phyloP scores from a whole-genome alignment of 2,888 invertebrate genomes.

The Pyrgus malvae region DNA sequence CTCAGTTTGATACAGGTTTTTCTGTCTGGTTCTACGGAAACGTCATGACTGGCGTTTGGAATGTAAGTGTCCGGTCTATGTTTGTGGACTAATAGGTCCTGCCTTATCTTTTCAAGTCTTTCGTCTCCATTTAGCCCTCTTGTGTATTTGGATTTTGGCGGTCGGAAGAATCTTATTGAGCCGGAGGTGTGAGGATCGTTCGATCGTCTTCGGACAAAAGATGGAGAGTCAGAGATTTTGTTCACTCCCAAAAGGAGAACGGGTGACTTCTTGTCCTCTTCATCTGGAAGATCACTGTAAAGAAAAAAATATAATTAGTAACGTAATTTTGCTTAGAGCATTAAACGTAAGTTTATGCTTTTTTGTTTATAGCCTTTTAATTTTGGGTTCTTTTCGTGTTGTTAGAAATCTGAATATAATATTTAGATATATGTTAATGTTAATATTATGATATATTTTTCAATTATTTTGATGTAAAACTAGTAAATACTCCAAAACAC shows the following conservation, averaged over 20 bases:
- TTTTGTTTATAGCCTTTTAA: neutral
- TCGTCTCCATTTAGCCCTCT: conserved; percentile 73
- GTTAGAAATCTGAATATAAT: no score
- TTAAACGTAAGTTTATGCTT: neutral
- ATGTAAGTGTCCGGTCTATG: conserved; percentile 69
- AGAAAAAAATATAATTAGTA: conserved; percentile 28
- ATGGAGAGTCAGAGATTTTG: conserved; percentile 76
- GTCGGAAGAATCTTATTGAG: conserved; percentile 70
- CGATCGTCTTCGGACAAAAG: conserved; percentile 63
- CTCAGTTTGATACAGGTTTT: conserved; percentile 58
- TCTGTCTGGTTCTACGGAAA: conserved; percentile 59
- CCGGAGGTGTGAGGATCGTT: conserved; percentile 63
- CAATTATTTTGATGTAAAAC: no score
- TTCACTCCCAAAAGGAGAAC: conserved; percentile 84
- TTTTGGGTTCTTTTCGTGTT: no score
- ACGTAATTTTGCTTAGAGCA: neutral
- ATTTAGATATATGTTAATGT: no score
- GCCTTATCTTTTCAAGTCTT: conserved; percentile 70
- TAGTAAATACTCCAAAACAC: no score
- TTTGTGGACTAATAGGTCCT: conserved; percentile 70
- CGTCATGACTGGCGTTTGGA: conserved; percentile 60
- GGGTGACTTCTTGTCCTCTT: conserved; percentile 81
- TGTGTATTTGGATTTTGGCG: conserved; percentile 72
- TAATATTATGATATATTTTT: no score
- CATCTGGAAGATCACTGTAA: conserved; percentile 84